Percentiles rank a stretch among this genome's conserved stretches.
Evolutionary conservation across 1,140 invertebrate species (phyloP).

Genomic region (Drosophila rhopaloa): DNA sequence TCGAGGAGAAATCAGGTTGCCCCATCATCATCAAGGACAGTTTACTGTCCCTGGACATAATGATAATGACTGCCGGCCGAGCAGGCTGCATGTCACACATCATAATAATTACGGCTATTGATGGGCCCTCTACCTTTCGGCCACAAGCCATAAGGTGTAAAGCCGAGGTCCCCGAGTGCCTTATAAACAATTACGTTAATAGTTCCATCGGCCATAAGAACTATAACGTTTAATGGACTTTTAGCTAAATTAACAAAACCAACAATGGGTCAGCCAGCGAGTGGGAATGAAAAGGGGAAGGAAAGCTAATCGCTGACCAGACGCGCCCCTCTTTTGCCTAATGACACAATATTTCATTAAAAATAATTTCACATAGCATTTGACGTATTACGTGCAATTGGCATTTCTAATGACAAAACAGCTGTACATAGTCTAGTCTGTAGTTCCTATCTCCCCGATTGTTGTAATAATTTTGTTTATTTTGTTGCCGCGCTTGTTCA

Average conservation of each 20-base stretch:
- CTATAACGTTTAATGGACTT: slow-evolving; percentile 76
- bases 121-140: slow-evolving; percentile 19
- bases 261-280: slow-evolving; percentile 36
- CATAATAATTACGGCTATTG: slow-evolving; percentile 65
- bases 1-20: slow-evolving; percentile 30
- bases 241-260: slow-evolving; percentile 79
- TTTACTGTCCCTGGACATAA: slow-evolving; percentile 44
- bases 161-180: slow-evolving; percentile 13
- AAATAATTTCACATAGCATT: slow-evolving; percentile 81
- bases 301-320: slow-evolving; percentile 54
- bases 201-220: slow-evolving; percentile 63
- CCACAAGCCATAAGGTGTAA: slow-evolving; percentile 31
- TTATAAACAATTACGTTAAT: slow-evolving; percentile 75
- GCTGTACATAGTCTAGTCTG: slow-evolving; percentile 14
- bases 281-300: not conserved
- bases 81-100: slow-evolving; percentile 67
- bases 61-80: slow-evolving; percentile 59
- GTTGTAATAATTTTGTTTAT: slow-evolving; percentile 45
- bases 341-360: slow-evolving; percentile 83
- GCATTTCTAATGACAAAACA: slow-evolving; percentile 73
- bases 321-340: slow-evolving; percentile 72
- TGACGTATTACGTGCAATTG: slow-evolving; percentile 81
- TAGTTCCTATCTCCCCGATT: not conserved
- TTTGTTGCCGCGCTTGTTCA: slow-evolving; percentile 69
- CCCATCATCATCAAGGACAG: slow-evolving; percentile 49